These are phyloP conservation scores for Drosophila saltans DNA, from an alignment of 1,140 invertebrate genomes.

Conservation along the genomic window DNA sequence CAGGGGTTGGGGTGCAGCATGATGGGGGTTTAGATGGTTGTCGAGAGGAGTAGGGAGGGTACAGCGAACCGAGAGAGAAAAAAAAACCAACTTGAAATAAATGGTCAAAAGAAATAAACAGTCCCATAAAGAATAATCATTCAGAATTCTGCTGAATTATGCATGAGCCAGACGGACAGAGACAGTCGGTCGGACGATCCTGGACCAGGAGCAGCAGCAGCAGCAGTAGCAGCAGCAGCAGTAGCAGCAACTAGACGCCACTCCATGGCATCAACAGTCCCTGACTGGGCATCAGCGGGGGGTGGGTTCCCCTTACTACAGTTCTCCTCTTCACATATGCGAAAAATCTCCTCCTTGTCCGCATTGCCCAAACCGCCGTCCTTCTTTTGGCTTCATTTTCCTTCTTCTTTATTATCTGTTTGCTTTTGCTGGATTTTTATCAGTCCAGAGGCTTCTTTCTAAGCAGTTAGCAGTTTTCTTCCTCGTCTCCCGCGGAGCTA, in stretches of 20 bases:
- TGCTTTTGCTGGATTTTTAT: constrained; percentile 76
- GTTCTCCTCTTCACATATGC: constrained; percentile 63
- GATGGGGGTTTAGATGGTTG: too few relatives aligned
- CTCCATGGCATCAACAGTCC: constrained; percentile 25
- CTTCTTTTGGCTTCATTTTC: constrained; percentile 66
- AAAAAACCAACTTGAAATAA: constrained; percentile 80
- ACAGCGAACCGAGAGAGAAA: constrained; percentile 17
- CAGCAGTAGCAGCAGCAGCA: not conserved
- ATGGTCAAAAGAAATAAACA: constrained; percentile 83
- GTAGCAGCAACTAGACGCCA: constrained; percentile 48
- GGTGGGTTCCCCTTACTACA: constrained; percentile 27
- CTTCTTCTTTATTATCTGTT: constrained; percentile 74
- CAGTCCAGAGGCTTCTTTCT: constrained; percentile 63
- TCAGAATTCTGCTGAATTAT: constrained; percentile 83
- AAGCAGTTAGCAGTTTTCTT: constrained; percentile 66
- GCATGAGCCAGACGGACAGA: constrained; percentile 68
- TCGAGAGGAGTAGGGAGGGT: not conserved
- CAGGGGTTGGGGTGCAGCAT: not conserved
- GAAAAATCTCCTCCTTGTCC: constrained; percentile 36
- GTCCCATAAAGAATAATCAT: constrained; percentile 83
- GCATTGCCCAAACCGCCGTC: not conserved
- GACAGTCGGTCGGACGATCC: constrained; percentile 31
- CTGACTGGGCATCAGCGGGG: constrained; percentile 44
- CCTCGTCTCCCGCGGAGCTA: constrained; percentile 56
- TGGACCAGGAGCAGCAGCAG: constrained; percentile 32